These are phyloP conservation scores for Tiphia femorata DNA, from an alignment of 2,888 invertebrate genomes.

Conservation along the genomic window DNA sequence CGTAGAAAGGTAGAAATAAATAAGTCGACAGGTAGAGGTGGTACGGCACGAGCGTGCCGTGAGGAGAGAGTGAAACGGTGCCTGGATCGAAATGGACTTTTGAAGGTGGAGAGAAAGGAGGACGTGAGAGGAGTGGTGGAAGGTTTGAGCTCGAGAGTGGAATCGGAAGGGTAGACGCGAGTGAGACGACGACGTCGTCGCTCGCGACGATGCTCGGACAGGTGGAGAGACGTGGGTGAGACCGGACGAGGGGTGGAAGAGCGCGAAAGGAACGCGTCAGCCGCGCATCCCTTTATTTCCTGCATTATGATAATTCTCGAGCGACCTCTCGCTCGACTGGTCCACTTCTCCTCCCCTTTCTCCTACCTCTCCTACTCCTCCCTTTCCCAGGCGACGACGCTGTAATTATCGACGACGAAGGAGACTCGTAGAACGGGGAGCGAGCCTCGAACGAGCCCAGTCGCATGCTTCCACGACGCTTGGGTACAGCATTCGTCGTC, in stretches of 20 bases:
- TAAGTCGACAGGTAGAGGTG: background rate
- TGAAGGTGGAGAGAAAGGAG: no score
- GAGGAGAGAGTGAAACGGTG: background rate
- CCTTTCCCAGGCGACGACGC: constrained; percentile 35
- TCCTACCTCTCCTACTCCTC: constrained; percentile 2
- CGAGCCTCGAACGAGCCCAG: no score
- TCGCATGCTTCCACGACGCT: constrained; percentile 18
- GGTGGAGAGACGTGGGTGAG: no score
- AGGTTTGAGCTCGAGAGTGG: no score
- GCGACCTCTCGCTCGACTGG: background rate
- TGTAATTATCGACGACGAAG: constrained; percentile 52
- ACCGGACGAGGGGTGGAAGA: constrained; percentile 3
- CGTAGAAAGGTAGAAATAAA: background rate
- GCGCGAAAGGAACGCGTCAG: constrained; percentile 5
- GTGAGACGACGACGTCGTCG: background rate
- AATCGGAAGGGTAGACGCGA: no score
- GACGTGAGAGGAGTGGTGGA: no score
- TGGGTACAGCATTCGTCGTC: constrained; percentile 34
- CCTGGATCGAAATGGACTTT: no score
- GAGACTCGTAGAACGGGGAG: constrained; percentile 3
- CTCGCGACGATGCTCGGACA: no score
- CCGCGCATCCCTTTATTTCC: constrained; percentile 26
- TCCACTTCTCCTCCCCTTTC: background rate
- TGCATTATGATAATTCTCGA: constrained; percentile 24
- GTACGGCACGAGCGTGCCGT: background rate